Evolutionary conservation across 2,888 invertebrate species (phyloP).

Genomic region (Tholera decimalis): DNA sequence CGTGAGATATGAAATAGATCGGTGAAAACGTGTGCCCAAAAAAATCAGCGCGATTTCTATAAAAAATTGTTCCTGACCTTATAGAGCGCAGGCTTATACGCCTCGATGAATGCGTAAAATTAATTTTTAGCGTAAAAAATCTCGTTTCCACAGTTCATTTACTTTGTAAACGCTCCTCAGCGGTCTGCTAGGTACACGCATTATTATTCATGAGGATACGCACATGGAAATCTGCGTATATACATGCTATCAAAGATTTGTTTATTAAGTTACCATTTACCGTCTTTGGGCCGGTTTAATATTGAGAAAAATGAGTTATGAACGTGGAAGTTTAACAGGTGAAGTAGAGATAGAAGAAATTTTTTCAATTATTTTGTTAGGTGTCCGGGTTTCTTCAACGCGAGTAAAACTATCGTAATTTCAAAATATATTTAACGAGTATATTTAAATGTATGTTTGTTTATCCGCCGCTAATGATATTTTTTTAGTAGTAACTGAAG

Average conservation of each 20-base stretch:
- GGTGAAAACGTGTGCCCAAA: no score
- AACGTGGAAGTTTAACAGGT: no score
- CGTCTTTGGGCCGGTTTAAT: background rate
- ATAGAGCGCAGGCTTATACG: background rate
- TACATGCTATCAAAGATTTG: conserved; percentile 17
- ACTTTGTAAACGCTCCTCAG: conserved; percentile 21
- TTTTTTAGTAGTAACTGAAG: background rate
- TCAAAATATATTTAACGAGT: background rate
- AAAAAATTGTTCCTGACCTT: background rate
- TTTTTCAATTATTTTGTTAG: no score
- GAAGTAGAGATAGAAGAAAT: no score
- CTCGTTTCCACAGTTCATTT: conserved; percentile 43
- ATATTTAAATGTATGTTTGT: background rate
- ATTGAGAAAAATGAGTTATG: no score
- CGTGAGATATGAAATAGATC: no score
- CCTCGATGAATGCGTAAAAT: conserved; percentile 23
- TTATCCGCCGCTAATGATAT: background rate
- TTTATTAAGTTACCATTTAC: background rate
- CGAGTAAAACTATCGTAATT: no score
- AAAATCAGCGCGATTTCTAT: no score
- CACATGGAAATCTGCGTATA: conserved; percentile 21
- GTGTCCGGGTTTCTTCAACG: no score
- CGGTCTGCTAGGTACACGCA: conserved; percentile 32
- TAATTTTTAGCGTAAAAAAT: conserved; percentile 34
- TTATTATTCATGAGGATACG: conserved; percentile 51